A percentile compares a stretch with the other conserved stretches of the same genome.
Evolutionary conservation across 2,888 invertebrate species (phyloP).

Genomic region (Drosophila planitibia): DNA sequence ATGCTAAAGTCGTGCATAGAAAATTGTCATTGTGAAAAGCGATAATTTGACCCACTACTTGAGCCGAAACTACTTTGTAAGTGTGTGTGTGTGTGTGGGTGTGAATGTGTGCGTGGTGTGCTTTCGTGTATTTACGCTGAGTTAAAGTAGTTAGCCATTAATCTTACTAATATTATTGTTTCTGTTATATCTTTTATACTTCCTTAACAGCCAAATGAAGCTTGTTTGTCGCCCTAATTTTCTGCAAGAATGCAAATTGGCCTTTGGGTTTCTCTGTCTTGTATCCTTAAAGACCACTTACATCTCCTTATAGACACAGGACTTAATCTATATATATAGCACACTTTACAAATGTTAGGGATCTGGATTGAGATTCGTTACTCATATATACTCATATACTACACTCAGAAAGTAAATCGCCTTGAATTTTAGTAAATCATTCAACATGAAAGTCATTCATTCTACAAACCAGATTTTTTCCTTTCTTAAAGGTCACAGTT

Average conservation of each 20-base stretch:
- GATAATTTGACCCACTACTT: conserved; percentile 59
- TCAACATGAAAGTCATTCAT: not conserved
- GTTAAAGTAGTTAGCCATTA: not conserved
- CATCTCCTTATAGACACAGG: not conserved
- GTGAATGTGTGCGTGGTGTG: not conserved
- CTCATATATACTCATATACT: not conserved
- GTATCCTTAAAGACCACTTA: not conserved
- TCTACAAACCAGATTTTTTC: fast-evolving
- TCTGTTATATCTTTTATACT: not conserved
- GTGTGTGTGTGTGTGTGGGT: conserved; percentile 1
- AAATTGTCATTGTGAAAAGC: conserved; percentile 57
- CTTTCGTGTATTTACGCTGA: conserved; percentile 4
- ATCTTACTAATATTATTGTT: not conserved
- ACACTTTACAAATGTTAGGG: not conserved
- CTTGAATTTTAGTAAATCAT: not conserved
- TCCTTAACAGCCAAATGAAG: not conserved
- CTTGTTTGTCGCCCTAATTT: not conserved
- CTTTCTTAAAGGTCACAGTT: fast-evolving
- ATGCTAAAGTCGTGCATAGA: conserved; percentile 60
- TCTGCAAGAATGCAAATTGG: not conserved
- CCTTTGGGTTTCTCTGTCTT: not conserved
- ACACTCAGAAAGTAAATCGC: not conserved
- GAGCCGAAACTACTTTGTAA: conserved; percentile 43
- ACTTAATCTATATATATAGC: not conserved
- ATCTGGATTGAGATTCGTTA: not conserved